Evolutionary conservation across 2,888 invertebrate genomes (phyloP).

Genomic region (Halictus quadricinctus): DNA sequence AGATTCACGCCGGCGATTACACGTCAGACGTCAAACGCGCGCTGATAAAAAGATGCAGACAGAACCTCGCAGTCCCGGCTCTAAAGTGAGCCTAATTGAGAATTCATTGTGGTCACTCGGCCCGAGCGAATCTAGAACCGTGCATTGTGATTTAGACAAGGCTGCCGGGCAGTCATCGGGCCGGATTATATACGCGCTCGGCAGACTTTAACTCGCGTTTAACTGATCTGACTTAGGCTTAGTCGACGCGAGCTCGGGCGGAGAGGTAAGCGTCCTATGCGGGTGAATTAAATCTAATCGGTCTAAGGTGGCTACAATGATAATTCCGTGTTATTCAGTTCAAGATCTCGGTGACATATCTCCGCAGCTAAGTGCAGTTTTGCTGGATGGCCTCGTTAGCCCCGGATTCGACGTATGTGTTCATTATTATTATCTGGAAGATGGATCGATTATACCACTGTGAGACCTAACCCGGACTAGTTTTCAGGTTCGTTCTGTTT

Average conservation of each 20-base stretch:
- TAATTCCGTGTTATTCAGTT: constrained; percentile 1
- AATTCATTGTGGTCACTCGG: background rate
- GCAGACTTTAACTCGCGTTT: background rate
- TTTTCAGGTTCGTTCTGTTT: no score
- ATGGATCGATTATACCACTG: background rate
- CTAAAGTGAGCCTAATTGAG: constrained; percentile 20
- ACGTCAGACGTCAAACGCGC: constrained; percentile 1
- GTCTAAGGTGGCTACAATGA: background rate
- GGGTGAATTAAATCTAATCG: background rate
- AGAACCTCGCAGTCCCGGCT: background rate
- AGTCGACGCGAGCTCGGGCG: background rate
- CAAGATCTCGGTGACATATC: background rate
- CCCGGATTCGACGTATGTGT: background rate
- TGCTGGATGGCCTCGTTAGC: background rate
- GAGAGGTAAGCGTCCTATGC: constrained; percentile 14
- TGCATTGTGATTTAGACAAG: constrained; percentile 5
- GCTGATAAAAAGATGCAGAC: constrained; percentile 1
- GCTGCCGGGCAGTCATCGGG: background rate
- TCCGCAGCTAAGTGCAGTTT: background rate
- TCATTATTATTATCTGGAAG: background rate
- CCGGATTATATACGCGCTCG: background rate
- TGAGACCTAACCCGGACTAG: background rate
- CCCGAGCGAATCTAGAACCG: background rate
- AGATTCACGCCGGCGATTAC: background rate
- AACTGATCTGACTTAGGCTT: constrained; percentile 3